phyloP scores from a whole-genome alignment of 2,888 invertebrate genomes.

The Tigriopus californicus region DNA sequence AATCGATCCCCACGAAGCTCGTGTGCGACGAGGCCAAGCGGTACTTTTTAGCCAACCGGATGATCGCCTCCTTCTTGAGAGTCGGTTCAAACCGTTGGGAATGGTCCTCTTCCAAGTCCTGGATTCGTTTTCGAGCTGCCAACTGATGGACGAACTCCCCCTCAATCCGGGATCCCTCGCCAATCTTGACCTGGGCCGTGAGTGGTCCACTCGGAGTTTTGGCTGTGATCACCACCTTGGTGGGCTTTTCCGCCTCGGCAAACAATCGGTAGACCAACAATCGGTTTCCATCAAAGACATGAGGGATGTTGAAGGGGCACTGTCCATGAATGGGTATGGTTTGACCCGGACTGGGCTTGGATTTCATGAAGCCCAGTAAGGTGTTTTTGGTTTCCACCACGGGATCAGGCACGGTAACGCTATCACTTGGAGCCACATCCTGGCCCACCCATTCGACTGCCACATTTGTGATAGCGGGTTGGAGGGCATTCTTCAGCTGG shows the following conservation, averaged over 20 bases:
- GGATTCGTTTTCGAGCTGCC: constrained; percentile 16
- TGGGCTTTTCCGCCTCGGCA: neutral
- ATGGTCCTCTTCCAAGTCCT: constrained; percentile 7
- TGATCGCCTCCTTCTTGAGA: constrained; percentile 1
- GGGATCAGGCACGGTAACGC: neutral
- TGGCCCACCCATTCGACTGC: constrained; percentile 20
- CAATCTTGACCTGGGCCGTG: neutral
- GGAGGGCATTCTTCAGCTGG: constrained; percentile 22
- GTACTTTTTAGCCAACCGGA: neutral
- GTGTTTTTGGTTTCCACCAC: constrained; percentile 20
- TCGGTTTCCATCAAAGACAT: constrained; percentile 22
- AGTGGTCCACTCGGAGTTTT: constrained; percentile 17
- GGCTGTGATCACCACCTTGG: constrained; percentile 6
- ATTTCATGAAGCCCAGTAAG: constrained; percentile 21
- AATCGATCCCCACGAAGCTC: neutral
- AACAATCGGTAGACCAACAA: constrained; percentile 18
- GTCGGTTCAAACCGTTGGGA: neutral
- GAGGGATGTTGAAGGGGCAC: constrained; percentile 18
- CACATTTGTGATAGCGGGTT: constrained; percentile 21
- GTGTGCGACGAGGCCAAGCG: neutral
- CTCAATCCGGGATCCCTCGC: neutral
- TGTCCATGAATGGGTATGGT: neutral
- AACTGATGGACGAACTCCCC: constrained; percentile 11
- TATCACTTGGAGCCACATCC: neutral
- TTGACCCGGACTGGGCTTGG: constrained; percentile 11